Base-by-base conservation (phyloP, 2,113 vertebrate genomes). In the Naja naja region DNA sequence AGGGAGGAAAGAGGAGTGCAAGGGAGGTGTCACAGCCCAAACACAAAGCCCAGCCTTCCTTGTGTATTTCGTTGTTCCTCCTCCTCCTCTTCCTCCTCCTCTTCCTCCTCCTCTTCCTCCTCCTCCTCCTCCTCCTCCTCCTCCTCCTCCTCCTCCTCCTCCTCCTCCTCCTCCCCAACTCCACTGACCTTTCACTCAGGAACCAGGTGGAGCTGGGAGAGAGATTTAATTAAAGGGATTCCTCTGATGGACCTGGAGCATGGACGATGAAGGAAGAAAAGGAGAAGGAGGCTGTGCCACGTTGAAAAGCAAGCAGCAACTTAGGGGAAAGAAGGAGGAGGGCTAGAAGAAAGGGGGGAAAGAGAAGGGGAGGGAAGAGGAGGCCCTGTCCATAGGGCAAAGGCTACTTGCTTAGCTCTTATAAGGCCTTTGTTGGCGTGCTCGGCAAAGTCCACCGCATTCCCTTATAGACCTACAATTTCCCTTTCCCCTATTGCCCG, bases 151-250 rank as follows among this genome's bases (percentile, higher is more conserved):
- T 1, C 1, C 9, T 22, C 95, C 97, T 53, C 52, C 52, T 52
- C 52, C 52, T 14, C 12, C 52, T 3, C 52, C n/a, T n/a, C 12
- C 1, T 4, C 98, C 98, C 97, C 96, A 98, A 98, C 97, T 98
- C 98, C 87, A 90, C 97, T 99, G 99, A 99, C 99, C 99, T 99
- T 99, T 99, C 98, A 98, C 98, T 98, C 98, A 97, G 98, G 97
- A 98, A 98, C 98, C 98, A 98, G 99, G 98, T 98, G 98, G 98
- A 99, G 98, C 97, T 55, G 55, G 97, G 8, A 49, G 97, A 99
- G 98, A 98, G 98, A 98, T 98, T 99, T 99, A 99, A 99, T 99
- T 99, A 98, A 99, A 98, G 97, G 95, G 98, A 98, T 98, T 98
- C 98, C 98, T 99, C 98, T 98, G 98, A 99, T 98, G 98, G 98